These are phyloP conservation scores for Euplagia quadripunctaria DNA, from an alignment of 2,888 invertebrate species.

Conservation along the genomic window DNA sequence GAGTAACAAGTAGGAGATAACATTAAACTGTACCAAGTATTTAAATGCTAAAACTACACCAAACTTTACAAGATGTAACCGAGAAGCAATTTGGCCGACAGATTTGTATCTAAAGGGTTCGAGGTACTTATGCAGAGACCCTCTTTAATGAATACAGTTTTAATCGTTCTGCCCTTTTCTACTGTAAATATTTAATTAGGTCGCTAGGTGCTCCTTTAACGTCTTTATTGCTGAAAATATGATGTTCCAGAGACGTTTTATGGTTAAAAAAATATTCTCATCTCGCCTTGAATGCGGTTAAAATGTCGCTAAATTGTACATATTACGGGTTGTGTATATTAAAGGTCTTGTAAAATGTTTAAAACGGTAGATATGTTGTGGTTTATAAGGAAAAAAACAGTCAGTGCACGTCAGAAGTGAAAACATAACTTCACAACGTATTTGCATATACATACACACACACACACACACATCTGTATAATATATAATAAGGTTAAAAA, in stretches of 20 bases:
- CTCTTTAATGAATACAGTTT: slow-evolving; percentile 72
- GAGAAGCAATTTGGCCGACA: slow-evolving; percentile 6
- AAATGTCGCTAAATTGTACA: slow-evolving; percentile 23
- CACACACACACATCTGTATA: too few relatives aligned
- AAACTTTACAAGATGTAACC: slow-evolving; percentile 7
- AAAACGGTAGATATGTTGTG: not conserved
- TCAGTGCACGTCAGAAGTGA: too few relatives aligned
- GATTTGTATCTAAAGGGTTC: slow-evolving; percentile 36
- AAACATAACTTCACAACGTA: too few relatives aligned
- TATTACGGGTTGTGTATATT: slow-evolving; percentile 15
- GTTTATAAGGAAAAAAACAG: too few relatives aligned
- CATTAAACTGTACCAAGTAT: not conserved
- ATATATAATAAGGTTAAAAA: too few relatives aligned
- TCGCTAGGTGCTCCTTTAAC: slow-evolving; percentile 68
- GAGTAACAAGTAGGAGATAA: not conserved
- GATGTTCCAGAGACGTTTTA: slow-evolving; percentile 49
- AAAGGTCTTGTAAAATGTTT: not conserved
- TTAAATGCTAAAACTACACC: slow-evolving; percentile 11
- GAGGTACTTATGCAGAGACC: slow-evolving; percentile 25
- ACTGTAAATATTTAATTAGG: slow-evolving; percentile 79
- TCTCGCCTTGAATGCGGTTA: slow-evolving; percentile 26
- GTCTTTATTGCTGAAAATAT: slow-evolving; percentile 75
- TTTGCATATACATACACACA: too few relatives aligned
- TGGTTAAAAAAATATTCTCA: slow-evolving; percentile 34
- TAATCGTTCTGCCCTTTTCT: slow-evolving; percentile 71